These are phyloP conservation scores for Tetramorium parvispinum DNA, from an alignment of 1,140 invertebrate species.

Conservation along the genomic window DNA sequence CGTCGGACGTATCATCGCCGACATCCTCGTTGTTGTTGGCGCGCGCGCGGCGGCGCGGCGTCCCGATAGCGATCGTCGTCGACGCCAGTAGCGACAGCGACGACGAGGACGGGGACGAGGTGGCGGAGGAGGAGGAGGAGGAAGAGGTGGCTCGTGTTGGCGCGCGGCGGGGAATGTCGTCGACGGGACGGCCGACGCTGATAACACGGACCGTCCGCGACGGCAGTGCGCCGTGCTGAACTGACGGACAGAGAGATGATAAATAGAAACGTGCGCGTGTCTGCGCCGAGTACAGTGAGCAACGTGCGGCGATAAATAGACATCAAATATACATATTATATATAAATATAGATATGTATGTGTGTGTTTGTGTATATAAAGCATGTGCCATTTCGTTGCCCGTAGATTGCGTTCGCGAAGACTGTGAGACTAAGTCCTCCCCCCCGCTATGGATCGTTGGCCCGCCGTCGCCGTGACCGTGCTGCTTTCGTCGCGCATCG, in stretches of 20 bases:
- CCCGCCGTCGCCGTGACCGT: slow-evolving; percentile 35
- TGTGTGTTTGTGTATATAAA: neutral
- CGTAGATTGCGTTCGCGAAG: slow-evolving; percentile 43
- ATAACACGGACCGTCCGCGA: slow-evolving; percentile 5
- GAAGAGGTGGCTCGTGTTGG: neutral
- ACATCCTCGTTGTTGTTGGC: slow-evolving; percentile 36
- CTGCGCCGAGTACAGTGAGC: neutral
- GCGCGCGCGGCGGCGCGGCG: slow-evolving; percentile 16
- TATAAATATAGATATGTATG: neutral
- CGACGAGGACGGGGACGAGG: neutral
- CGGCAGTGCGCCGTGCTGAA: slow-evolving; percentile 13
- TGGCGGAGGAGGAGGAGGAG: neutral
- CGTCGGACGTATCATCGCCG: slow-evolving; percentile 63
- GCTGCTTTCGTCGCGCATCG: slow-evolving; percentile 48
- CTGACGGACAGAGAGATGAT: slow-evolving; percentile 33
- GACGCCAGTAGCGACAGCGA: slow-evolving; percentile 17
- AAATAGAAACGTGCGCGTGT: slow-evolving; percentile 20
- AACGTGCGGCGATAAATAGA: slow-evolving; percentile 36
- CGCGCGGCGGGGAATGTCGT: slow-evolving; percentile 19
- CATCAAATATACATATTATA: neutral
- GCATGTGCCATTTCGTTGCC: slow-evolving; percentile 33
- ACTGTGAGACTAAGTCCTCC: neutral
- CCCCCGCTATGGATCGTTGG: slow-evolving; percentile 41
- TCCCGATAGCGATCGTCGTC: slow-evolving; percentile 36
- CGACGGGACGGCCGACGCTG: slow-evolving; percentile 10